Percentiles rank a stretch among this genome's conserved stretches.
These are phyloP conservation scores for Catonia carolina DNA, from an alignment of 2,888 invertebrate species.

Conservation along the genomic window DNA sequence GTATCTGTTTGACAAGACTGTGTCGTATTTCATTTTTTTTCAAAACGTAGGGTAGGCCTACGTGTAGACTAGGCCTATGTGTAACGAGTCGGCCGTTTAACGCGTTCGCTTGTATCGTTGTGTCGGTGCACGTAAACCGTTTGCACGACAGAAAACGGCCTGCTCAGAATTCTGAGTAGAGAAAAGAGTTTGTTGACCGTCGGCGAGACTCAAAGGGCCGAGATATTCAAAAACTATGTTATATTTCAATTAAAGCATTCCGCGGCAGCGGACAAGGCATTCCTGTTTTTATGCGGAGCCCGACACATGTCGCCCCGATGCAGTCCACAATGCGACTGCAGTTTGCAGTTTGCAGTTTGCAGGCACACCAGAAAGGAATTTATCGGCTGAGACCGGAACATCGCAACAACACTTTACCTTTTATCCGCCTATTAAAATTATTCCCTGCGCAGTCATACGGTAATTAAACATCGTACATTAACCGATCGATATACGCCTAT, in stretches of 20 bases:
- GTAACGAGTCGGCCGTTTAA: not conserved
- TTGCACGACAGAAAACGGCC: not conserved
- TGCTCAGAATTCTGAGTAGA: not conserved
- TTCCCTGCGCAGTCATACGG: no score
- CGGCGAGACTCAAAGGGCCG: slow-evolving; percentile 12
- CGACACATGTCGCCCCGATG: slow-evolving; percentile 10
- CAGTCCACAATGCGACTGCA: slow-evolving; percentile 7
- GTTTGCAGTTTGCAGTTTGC: not conserved
- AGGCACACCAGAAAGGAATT: slow-evolving; percentile 5
- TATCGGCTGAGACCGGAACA: not conserved
- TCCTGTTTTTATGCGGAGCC: slow-evolving; percentile 10
- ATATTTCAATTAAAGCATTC: slow-evolving; percentile 14
- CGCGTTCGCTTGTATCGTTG: no score
- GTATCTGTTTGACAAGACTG: no score
- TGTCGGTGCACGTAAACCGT: not conserved
- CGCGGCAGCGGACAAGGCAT: slow-evolving; percentile 12
- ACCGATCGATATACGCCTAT: no score
- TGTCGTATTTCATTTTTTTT: no score
- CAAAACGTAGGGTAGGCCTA: no score
- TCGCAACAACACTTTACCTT: not conserved
- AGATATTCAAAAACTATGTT: slow-evolving; percentile 14
- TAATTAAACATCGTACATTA: no score
- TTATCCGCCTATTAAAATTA: no score
- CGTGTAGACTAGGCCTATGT: no score
- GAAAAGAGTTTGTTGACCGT: slow-evolving; percentile 6